phyloP scores from a whole-genome alignment of 2,888 invertebrate genomes.

The Heliconius ethilla region DNA sequence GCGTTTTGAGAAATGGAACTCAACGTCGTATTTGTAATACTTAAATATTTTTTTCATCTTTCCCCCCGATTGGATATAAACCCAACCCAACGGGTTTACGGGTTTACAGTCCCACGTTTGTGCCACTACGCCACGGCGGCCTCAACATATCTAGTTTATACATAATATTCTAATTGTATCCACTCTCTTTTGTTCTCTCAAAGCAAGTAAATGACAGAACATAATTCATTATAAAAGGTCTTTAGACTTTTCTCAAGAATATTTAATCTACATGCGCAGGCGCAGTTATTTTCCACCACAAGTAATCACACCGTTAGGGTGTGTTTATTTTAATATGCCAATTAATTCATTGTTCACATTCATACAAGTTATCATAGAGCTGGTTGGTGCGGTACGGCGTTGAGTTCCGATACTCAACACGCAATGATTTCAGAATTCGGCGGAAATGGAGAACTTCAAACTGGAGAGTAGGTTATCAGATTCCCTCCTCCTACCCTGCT shows the following conservation, averaged over 20 bases:
- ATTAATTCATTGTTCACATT: no score
- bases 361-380: no score
- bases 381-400: background rate
- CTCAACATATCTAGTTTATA: no score
- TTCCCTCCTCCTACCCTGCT: background rate
- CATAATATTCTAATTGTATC: background rate
- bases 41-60: no score
- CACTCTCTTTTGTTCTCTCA: background rate
- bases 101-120: no score
- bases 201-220: background rate
- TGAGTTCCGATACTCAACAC: background rate
- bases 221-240: background rate
- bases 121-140: no score
- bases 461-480: background rate
- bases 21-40: background rate
- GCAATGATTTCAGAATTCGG: background rate
- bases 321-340: no score
- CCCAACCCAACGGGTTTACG: no score
- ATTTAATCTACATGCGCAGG: background rate
- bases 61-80: no score
- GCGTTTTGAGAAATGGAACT: background rate
- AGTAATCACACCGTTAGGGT: background rate
- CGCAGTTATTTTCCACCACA: background rate
- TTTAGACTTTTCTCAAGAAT: background rate
- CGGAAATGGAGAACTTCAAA: background rate